phyloP scores from a whole-genome alignment of 30 jellyfish, hydroid and myxozoan species.

The Chrysaora quinquecirrha region DNA sequence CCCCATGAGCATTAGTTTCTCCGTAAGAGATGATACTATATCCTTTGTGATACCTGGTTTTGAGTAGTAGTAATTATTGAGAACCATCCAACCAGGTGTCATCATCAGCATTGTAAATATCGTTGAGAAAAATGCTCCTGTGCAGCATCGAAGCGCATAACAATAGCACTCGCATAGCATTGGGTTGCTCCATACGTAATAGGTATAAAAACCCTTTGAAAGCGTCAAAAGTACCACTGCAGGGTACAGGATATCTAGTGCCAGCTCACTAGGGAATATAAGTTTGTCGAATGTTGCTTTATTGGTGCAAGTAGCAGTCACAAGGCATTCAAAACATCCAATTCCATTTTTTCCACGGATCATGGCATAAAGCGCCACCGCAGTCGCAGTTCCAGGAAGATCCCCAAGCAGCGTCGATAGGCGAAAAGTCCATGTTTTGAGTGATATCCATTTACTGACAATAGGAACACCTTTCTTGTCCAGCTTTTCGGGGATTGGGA shows the following conservation, averaged over 20 bases:
- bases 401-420: conserved; percentile 74
- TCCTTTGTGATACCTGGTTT: conserved; percentile 76
- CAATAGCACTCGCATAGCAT: conserved; percentile 79
- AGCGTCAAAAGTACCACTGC: conserved; percentile 62
- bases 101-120: conserved; percentile 77
- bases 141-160: conserved; percentile 58
- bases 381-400: conserved; percentile 66
- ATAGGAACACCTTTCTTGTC: conserved; percentile 57
- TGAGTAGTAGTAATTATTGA: conserved; percentile 58
- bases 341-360: conserved; percentile 72
- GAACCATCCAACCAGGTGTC: conserved; percentile 90
- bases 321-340: conserved; percentile 81
- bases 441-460: conserved; percentile 50
- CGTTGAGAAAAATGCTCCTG: conserved; percentile 71
- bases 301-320: conserved; percentile 37
- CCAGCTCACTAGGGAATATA: conserved; percentile 43
- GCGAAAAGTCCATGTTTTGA: conserved; percentile 40
- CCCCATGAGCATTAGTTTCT: conserved; percentile 93
- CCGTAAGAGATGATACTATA: conserved; percentile 64
- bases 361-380: conserved; percentile 58
- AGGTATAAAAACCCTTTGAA: conserved; percentile 62
- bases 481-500: conserved; percentile 52
- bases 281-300: conserved; percentile 30
- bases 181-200: conserved; percentile 85
- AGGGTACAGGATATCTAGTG: conserved; percentile 59